These are phyloP conservation scores for Drosophila bocki DNA, from an alignment of 1,140 invertebrate genomes.

Conservation along the genomic window DNA sequence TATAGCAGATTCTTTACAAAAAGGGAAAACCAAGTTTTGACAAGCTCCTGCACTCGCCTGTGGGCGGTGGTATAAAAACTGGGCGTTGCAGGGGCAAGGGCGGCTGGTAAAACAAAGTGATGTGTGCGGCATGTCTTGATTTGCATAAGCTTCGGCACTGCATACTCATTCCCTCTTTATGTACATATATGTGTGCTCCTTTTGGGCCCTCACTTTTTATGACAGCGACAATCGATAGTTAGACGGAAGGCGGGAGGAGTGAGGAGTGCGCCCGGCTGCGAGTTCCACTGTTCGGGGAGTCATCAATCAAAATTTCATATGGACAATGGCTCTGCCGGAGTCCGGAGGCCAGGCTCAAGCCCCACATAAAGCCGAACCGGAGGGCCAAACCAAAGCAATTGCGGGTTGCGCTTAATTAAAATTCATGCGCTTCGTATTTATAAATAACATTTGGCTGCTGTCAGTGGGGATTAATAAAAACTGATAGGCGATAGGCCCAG, in stretches of 20 bases:
- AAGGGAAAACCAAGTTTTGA: constrained; percentile 68
- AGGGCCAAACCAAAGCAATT: constrained; percentile 26
- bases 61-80: constrained; percentile 5
- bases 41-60: constrained; percentile 43
- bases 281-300: constrained; percentile 49
- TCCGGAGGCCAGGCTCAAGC: constrained; percentile 10
- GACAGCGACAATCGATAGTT: constrained; percentile 80
- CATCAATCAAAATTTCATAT: constrained; percentile 82
- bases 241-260: constrained; percentile 4
- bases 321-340: constrained; percentile 53
- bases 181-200: constrained; percentile 53
- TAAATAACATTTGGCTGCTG: constrained; percentile 54
- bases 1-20: constrained; percentile 40
- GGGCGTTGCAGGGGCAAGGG: constrained; percentile 3
- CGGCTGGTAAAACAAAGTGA: constrained; percentile 64
- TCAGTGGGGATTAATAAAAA: constrained; percentile 53
- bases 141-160: constrained; percentile 71
- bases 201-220: constrained; percentile 62
- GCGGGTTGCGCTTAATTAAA: constrained; percentile 65
- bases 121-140: constrained; percentile 79
- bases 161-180: constrained; percentile 38
- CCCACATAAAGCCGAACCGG: not conserved
- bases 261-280: not conserved
- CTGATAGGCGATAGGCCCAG: constrained; percentile 22
- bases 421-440: constrained; percentile 69